Evolutionary conservation across 2,113 vertebrate genomes (phyloP).

Genomic region (Lutjanus erythropterus): DNA sequence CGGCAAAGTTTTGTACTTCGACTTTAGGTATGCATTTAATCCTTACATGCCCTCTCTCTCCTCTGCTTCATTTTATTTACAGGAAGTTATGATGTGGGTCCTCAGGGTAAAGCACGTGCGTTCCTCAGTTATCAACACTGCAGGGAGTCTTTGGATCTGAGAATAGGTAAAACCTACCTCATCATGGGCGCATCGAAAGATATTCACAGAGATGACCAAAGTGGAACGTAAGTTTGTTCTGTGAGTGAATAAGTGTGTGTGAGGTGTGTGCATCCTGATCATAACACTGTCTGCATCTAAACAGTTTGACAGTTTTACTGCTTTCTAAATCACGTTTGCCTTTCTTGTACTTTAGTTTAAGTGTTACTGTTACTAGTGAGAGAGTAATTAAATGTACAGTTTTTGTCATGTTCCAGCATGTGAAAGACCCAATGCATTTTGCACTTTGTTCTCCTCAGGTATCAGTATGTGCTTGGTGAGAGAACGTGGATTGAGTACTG

Average conservation of each 20-base stretch:
- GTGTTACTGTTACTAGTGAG: too few species aligned
- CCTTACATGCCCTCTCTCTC: not conserved
- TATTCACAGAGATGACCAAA: slow-evolving; percentile 10
- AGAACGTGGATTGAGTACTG: slow-evolving; percentile 84
- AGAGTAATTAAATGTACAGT: too few species aligned
- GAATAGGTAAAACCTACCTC: slow-evolving; percentile 78
- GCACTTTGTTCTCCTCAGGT: slow-evolving; percentile 57
- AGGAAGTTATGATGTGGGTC: slow-evolving; percentile 64
- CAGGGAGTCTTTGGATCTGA: slow-evolving; percentile 50
- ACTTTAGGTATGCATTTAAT: too few species aligned
- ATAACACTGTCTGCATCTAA: slow-evolving; percentile 71
- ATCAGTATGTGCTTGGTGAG: slow-evolving; percentile 76
- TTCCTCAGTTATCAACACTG: slow-evolving; percentile 77
- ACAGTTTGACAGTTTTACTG: not conserved
- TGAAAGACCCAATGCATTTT: not conserved
- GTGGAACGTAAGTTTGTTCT: slow-evolving; percentile 37
- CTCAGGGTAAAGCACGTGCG: slow-evolving; percentile 24
- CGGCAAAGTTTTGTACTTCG: too few species aligned
- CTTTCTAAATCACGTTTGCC: too few species aligned
- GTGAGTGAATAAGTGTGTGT: not conserved
- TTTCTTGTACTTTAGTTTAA: too few species aligned
- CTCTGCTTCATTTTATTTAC: not conserved
- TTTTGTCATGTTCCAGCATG: too few species aligned
- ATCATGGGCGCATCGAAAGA: slow-evolving; percentile 78
- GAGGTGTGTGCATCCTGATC: not conserved